Evolutionary conservation across 2,797 vertebrate genomes (phyloP), one percentile per base, ranked within the genome.

Genomic region (Pseudotriccus pelzelni): DNA sequence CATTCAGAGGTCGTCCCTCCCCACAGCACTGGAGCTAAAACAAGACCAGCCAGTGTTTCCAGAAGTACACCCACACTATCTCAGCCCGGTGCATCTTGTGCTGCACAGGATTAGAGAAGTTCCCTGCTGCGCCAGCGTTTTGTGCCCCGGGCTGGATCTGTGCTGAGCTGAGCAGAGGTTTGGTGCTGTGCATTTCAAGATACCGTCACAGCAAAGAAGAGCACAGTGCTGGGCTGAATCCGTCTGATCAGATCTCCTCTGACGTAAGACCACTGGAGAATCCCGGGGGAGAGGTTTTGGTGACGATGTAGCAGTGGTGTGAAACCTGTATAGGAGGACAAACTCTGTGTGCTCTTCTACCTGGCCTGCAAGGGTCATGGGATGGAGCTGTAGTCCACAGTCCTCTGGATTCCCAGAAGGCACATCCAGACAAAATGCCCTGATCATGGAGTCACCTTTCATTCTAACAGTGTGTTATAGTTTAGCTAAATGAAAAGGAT

Each of bases 21-120:
- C 81, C 56, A 53, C 41, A 75, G 52, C 84, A 50, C 56, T 87
- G 64, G 24, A 59, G 37, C 46, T 85, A 58, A 95, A 93, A 87
- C 70, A 91, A 92, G 84, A 90, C 43, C 56, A 92, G 95, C 55
- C 82, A 80, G 82, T 70, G 79, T 92, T 95, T 94, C 82, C 73
- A 80, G 79, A 93, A 82, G 75, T 39, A 79, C 23, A 67, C 80
- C 49, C 64, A 41, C 49, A 32, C 59, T 50, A 24, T 52, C 74
- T 87, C 47, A 74, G 46, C 20, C 37, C 22, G 22, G 18, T 64
- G 49, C 46, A 73, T 52, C 60, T 64, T 56, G 32, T 53, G 56
- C 75, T 64, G 24, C 0, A 2, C 44, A 23, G 46, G n/a, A 21
- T 7, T 1, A 1, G 59, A 84, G 70, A 56, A 67, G 23, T 10